These are phyloP conservation scores for Deilephila porcellus DNA, from an alignment of 2,888 invertebrate genomes.

Conservation along the genomic window DNA sequence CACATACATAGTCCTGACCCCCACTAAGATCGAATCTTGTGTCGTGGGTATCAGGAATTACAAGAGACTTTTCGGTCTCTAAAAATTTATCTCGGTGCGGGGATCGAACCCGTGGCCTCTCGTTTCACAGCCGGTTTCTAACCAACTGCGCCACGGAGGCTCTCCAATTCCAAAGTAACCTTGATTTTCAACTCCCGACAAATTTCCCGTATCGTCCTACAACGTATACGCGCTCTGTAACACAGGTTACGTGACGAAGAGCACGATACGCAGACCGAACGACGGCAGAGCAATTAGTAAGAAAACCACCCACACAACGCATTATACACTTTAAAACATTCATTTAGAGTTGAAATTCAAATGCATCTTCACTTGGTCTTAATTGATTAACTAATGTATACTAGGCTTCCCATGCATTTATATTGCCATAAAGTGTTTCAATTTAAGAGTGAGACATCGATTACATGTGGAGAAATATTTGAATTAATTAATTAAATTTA, in stretches of 20 bases:
- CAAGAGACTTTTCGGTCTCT: no score
- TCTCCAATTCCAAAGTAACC: neutral
- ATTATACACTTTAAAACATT: neutral
- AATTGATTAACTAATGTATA: slow-evolving; percentile 13
- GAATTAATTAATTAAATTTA: neutral
- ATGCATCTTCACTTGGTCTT: neutral
- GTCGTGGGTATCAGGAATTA: no score
- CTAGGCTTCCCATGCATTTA: neutral
- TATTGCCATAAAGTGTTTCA: neutral
- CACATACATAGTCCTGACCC: no score
- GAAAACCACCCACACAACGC: neutral
- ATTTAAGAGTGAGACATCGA: neutral
- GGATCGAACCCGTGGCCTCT: no score
- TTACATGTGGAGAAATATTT: neutral
- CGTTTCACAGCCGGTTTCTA: no score
- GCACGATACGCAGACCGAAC: slow-evolving; percentile 47
- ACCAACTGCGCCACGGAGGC: no score
- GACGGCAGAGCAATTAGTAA: slow-evolving; percentile 42
- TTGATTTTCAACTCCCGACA: neutral
- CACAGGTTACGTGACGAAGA: slow-evolving; percentile 41
- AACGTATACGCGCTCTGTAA: neutral
- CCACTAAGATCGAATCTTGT: no score
- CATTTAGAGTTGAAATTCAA: neutral
- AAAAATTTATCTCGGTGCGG: no score
- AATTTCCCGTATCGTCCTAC: neutral